A percentile compares a stretch with the other conserved stretches of the same genome.
Evolutionary conservation across 2,797 vertebrate species (phyloP).

Genomic region (Alectoris magna): DNA sequence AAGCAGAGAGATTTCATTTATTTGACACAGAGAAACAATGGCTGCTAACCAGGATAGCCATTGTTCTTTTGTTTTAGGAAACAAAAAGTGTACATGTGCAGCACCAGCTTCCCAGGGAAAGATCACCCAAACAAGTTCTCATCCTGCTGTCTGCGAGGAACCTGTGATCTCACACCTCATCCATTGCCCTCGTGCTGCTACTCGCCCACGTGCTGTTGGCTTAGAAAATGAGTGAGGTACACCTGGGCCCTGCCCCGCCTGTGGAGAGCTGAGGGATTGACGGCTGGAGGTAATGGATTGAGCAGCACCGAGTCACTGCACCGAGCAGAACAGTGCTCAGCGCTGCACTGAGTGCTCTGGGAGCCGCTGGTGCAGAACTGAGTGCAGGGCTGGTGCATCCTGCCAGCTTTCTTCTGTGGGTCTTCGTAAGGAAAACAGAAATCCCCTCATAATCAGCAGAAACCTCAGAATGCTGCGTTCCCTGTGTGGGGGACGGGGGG

Average conservation of each 20-base stretch:
- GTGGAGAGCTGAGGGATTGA: not conserved
- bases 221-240: slow-evolving; percentile 34
- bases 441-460: not conserved
- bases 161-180: not conserved
- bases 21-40: slow-evolving; percentile 51
- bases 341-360: not conserved
- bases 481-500: not conserved
- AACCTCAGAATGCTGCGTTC: not conserved
- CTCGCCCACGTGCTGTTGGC: not conserved
- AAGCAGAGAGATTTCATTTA: slow-evolving; percentile 61
- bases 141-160: slow-evolving; percentile 42
- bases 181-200: not conserved
- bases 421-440: not conserved
- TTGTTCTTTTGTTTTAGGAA: slow-evolving; percentile 73
- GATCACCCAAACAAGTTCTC: slow-evolving; percentile 64
- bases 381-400: fast-evolving
- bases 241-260: not conserved
- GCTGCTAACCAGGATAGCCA: slow-evolving; percentile 58
- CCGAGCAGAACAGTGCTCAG: not conserved
- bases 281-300: not conserved
- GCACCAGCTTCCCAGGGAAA: slow-evolving; percentile 64
- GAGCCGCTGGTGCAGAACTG: not conserved
- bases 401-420: not conserved
- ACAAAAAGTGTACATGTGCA: slow-evolving; percentile 40
- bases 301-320: not conserved